Percentiles rank a stretch among this genome's conserved stretches.
These are phyloP conservation scores for Crocallis elinguaria DNA, from an alignment of 2,888 invertebrate genomes.

Conservation along the genomic window DNA sequence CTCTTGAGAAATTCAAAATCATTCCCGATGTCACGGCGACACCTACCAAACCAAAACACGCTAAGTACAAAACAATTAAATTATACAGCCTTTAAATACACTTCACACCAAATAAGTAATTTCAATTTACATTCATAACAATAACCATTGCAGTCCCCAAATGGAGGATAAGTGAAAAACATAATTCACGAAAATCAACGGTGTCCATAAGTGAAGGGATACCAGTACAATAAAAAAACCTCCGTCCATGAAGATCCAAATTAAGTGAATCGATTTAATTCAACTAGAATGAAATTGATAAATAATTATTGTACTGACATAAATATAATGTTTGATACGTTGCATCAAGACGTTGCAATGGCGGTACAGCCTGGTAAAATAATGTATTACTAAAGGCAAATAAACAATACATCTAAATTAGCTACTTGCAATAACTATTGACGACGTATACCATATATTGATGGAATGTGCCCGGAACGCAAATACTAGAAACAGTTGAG, in stretches of 20 bases:
- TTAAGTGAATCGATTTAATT: constrained; percentile 32
- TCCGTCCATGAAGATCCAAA: constrained; percentile 16
- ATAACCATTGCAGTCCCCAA: not conserved
- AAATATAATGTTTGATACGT: no score
- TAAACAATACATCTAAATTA: no score
- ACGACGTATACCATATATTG: no score
- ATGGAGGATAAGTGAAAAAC: not conserved
- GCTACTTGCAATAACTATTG: no score
- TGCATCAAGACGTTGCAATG: not conserved
- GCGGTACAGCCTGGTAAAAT: not conserved
- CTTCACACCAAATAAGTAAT: not conserved
- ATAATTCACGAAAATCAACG: not conserved
- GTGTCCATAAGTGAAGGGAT: not conserved
- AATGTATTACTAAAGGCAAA: not conserved
- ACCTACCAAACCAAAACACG: not conserved
- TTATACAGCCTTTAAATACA: not conserved
- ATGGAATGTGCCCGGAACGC: no score
- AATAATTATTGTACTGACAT: not conserved
- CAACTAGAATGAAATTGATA: constrained; percentile 13
- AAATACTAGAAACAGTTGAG: no score
- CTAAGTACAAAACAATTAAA: not conserved
- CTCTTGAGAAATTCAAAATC: no score
- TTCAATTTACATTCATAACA: not conserved
- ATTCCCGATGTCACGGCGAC: no score
- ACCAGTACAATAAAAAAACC: not conserved